phyloP scores from a whole-genome alignment of 2,888 invertebrate genomes.

The Lampropteryx suffumata region DNA sequence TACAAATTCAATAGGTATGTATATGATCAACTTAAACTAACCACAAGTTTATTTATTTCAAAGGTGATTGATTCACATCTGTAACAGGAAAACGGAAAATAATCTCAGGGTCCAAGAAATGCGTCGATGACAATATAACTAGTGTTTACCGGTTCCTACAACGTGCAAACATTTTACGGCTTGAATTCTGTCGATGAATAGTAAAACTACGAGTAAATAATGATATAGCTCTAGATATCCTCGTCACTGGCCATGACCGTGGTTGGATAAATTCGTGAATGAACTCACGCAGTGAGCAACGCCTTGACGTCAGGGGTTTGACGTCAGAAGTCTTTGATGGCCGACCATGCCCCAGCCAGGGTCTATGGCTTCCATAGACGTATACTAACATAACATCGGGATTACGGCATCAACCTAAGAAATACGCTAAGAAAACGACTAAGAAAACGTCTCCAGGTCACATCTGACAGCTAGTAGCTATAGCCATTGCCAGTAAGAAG shows the following conservation, averaged over 20 bases:
- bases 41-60: too few species aligned
- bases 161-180: slow-evolving; percentile 4
- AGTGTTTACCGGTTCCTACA: slow-evolving; percentile 11
- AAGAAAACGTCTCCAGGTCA: slow-evolving; percentile 3
- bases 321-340: slow-evolving; percentile 50
- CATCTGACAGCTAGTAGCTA: slow-evolving; percentile 1
- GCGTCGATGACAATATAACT: slow-evolving; percentile 6
- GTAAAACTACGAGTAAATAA: slow-evolving; percentile 10
- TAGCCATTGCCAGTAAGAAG: slow-evolving; percentile 3
- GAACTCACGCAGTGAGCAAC: slow-evolving; percentile 60
- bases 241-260: slow-evolving; percentile 58
- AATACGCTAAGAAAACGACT: neutral
- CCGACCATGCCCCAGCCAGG: slow-evolving; percentile 14
- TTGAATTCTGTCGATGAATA: slow-evolving; percentile 14
- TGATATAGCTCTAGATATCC: slow-evolving; percentile 13
- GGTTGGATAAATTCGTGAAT: slow-evolving; percentile 69
- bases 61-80: too few species aligned
- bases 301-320: slow-evolving; percentile 61
- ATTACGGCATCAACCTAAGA: slow-evolving; percentile 1
- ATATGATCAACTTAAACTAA: too few species aligned
- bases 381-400: slow-evolving; percentile 5
- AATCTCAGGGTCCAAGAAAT: neutral
- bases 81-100: slow-evolving; percentile 8
- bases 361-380: slow-evolving; percentile 10
- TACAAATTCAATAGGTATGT: too few species aligned